Conservation (phyloP, 2,888 invertebrate genomes). For the Pocota personata region DNA sequence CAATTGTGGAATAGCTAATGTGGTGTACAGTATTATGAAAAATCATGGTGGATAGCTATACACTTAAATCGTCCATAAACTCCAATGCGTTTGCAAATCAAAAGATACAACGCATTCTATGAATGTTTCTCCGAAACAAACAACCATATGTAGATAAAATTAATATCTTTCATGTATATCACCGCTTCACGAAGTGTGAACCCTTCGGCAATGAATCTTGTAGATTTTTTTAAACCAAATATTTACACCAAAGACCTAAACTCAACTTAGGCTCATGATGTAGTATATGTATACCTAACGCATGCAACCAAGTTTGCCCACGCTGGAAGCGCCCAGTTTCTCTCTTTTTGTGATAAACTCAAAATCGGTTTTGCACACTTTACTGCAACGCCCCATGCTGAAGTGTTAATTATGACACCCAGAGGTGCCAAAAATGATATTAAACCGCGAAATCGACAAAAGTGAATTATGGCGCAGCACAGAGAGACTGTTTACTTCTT, state of each 20-base stretch:
- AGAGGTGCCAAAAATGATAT: constrained; percentile 72
- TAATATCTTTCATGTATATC: not conserved
- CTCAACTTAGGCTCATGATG: not conserved
- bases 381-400: constrained; percentile 55
- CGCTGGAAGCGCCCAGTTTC: constrained; percentile 12
- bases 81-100: no score
- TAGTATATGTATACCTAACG: not conserved
- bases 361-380: constrained; percentile 59
- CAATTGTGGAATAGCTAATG: no score
- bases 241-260: constrained; percentile 46
- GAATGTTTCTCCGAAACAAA: not conserved
- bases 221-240: constrained; percentile 61
- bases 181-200: not conserved
- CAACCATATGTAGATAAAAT: not conserved
- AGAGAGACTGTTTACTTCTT: not conserved
- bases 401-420: constrained; percentile 74
- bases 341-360: not conserved
- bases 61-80: no score
- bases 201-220: constrained; percentile 22
- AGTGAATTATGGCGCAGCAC: constrained; percentile 56
- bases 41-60: no score
- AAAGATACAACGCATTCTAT: no score
- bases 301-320: constrained; percentile 23
- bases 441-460: constrained; percentile 56
- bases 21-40: no score